Conservation (phyloP, 2,797 vertebrate species). For the Ptychobarbus kaznakovi region DNA sequence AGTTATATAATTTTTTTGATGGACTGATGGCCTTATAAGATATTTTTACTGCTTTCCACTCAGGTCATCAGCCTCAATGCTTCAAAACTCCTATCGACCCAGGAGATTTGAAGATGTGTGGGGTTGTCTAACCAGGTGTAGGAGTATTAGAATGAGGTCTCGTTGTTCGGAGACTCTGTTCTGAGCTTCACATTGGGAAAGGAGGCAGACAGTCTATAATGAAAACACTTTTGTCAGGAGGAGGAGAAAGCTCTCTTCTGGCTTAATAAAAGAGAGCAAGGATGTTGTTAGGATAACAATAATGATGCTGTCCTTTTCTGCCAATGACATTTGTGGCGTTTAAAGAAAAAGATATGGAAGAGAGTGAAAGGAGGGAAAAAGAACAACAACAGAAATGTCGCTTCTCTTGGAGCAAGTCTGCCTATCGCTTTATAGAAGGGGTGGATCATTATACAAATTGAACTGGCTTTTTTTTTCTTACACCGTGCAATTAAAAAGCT, state of each 20-base stretch:
- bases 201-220: slow-evolving; percentile 54
- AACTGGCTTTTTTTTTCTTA: slow-evolving; percentile 13
- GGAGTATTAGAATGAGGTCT: slow-evolving; percentile 11
- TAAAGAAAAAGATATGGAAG: slow-evolving; percentile 39
- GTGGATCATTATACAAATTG: slow-evolving; percentile 49
- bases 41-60: background rate
- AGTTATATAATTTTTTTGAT: background rate
- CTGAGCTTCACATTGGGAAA: slow-evolving; percentile 20
- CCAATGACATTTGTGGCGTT: slow-evolving; percentile 60
- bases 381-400: slow-evolving; percentile 7
- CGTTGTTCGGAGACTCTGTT: background rate
- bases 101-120: slow-evolving; percentile 7
- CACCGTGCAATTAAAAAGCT: slow-evolving; percentile 46
- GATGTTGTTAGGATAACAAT: slow-evolving; percentile 59
- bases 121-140: slow-evolving; percentile 31
- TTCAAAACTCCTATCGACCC: background rate
- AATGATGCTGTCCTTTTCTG: slow-evolving; percentile 64
- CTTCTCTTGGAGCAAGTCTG: background rate
- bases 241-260: slow-evolving; percentile 52
- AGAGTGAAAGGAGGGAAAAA: background rate
- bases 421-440: slow-evolving; percentile 1
- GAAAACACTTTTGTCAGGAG: slow-evolving; percentile 63
- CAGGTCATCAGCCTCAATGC: background rate
- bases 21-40: background rate
- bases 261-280: slow-evolving; percentile 65